Evolutionary conservation across 2,888 invertebrate genomes (phyloP).

Genomic region (Escarpia spicata): DNA sequence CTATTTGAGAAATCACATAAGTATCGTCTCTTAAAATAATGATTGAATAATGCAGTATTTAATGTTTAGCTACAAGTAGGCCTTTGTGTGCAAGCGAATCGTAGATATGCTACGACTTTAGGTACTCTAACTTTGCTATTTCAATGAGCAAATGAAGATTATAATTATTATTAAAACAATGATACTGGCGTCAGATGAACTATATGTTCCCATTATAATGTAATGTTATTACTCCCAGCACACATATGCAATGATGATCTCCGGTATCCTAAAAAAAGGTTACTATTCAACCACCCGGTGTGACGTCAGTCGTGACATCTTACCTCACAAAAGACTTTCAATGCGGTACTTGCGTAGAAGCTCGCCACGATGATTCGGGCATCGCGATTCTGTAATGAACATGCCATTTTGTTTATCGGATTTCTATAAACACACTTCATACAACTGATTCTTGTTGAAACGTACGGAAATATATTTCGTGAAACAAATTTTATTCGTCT

Average conservation of each 20-base stretch:
- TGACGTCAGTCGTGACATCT: background rate
- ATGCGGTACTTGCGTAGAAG: conserved; percentile 83
- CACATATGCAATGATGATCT: too few species aligned
- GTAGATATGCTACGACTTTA: background rate
- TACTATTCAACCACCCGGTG: too few species aligned
- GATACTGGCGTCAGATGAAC: too few species aligned
- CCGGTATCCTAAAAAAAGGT: too few species aligned
- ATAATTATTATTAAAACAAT: too few species aligned
- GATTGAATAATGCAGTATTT: background rate
- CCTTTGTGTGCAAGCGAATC: too few species aligned
- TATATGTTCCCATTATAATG: too few species aligned
- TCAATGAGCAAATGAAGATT: too few species aligned
- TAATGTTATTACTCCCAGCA: too few species aligned
- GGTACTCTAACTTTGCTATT: too few species aligned
- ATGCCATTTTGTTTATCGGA: background rate
- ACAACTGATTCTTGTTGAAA: too few species aligned
- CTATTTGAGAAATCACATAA: background rate
- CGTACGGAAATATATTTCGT: background rate
- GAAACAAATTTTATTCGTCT: background rate
- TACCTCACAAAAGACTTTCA: conserved; percentile 89
- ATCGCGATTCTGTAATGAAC: conserved; percentile 78
- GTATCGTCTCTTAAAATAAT: background rate
- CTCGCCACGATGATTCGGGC: conserved; percentile 89
- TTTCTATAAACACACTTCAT: too few species aligned
- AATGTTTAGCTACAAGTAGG: background rate